A percentile compares a stretch with the other conserved stretches of the same genome.
phyloP scores from a whole-genome alignment of 2,888 invertebrate species.

The Lasioglossum villosulum region DNA sequence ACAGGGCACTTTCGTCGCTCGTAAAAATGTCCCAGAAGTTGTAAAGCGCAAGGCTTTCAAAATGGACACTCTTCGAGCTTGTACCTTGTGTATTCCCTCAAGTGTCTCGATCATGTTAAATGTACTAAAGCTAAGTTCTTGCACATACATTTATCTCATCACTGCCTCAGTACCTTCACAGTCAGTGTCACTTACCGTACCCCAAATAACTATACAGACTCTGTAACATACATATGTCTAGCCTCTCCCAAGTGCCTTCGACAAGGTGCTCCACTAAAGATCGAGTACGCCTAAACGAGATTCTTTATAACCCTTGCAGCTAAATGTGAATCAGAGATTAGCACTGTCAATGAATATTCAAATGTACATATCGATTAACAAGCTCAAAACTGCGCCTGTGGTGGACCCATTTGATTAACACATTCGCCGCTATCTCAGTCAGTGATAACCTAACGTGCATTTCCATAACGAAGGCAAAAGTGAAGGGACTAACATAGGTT shows the following conservation, averaged over 20 bases:
- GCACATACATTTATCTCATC: slow-evolving; percentile 66
- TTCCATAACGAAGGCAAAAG: neutral
- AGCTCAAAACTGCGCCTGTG: neutral
- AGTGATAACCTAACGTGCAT: neutral
- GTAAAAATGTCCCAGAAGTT: neutral
- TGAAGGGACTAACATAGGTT: neutral
- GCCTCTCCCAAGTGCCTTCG: neutral
- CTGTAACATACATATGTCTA: neutral
- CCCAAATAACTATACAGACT: neutral
- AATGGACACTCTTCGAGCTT: neutral
- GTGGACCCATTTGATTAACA: neutral
- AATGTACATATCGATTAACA: neutral
- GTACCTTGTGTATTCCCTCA: slow-evolving; percentile 4
- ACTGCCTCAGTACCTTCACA: slow-evolving; percentile 74
- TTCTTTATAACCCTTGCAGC: neutral
- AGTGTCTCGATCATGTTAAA: slow-evolving; percentile 21
- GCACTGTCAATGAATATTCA: neutral
- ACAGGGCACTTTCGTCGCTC: neutral
- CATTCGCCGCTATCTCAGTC: neutral
- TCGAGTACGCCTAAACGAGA: neutral
- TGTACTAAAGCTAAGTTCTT: slow-evolving; percentile 32
- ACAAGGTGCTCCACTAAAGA: neutral
- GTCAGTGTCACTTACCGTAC: slow-evolving; percentile 48
- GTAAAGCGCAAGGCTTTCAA: neutral
- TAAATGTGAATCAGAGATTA: neutral